Evolutionary conservation across 23 tunicate species (phyloP).

Genomic region (Styela plicata): DNA sequence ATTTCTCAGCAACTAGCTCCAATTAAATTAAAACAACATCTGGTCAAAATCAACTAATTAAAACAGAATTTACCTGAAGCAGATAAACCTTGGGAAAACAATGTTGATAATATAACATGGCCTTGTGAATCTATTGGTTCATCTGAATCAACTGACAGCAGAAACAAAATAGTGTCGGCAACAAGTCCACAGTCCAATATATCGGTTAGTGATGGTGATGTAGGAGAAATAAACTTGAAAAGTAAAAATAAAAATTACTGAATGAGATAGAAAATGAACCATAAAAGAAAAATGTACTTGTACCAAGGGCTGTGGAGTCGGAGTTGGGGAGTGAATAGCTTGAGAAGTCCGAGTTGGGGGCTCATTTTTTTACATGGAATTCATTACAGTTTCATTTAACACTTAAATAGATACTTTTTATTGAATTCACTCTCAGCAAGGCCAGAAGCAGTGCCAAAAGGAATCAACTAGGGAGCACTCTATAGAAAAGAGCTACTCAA

Average conservation of each 20-base stretch:
- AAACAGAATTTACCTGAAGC: slow-evolving; percentile 68
- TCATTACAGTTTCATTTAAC: too few relatives aligned
- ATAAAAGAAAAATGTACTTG: too few relatives aligned
- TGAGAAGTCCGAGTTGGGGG: neutral
- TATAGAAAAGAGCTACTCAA: too few relatives aligned
- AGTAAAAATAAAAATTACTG: neutral
- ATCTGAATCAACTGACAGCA: slow-evolving; percentile 36
- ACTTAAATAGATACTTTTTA: too few relatives aligned
- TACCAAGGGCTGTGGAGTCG: too few relatives aligned
- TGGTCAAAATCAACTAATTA: too few relatives aligned
- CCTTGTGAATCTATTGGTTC: slow-evolving; percentile 76
- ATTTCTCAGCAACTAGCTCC: too few relatives aligned
- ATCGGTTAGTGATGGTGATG: slow-evolving; percentile 36
- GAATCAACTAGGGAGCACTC: too few relatives aligned
- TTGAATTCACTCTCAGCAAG: too few relatives aligned
- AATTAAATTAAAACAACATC: too few relatives aligned
- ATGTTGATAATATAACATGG: slow-evolving; percentile 30
- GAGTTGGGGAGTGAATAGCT: too few relatives aligned
- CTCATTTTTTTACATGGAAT: neutral
- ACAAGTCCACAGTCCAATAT: slow-evolving; percentile 53
- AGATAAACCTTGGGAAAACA: slow-evolving; percentile 73
- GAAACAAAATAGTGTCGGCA: slow-evolving; percentile 72
- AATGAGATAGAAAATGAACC: neutral
- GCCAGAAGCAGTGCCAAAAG: too few relatives aligned
- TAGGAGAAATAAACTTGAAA: slow-evolving; percentile 61